Percentiles rank a stretch among this genome's conserved stretches.
phyloP scores from a whole-genome alignment of 2,113 vertebrate species.

The Nycticryphes semicollaris region DNA sequence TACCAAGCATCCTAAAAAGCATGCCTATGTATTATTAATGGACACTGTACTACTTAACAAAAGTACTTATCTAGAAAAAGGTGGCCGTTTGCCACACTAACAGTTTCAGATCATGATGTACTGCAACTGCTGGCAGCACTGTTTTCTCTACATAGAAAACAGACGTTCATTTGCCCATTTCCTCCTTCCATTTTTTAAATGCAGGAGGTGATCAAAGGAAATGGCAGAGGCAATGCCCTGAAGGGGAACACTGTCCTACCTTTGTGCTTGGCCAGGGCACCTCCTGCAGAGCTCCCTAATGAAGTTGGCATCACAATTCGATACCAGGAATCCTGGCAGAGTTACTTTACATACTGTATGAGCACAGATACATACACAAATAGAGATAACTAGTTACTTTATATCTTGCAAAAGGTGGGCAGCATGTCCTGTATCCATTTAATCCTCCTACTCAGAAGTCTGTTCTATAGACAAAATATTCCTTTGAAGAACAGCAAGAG shows the following conservation, averaged over 20 bases:
- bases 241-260: not conserved
- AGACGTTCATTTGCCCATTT: not conserved
- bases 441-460: not conserved
- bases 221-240: not conserved
- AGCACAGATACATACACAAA: not conserved
- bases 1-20: not conserved
- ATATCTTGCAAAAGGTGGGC: not conserved
- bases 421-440: not conserved
- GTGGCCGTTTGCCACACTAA: not conserved
- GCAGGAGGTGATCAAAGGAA: not conserved
- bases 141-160: not conserved
- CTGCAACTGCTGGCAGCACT: not conserved
- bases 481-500: not conserved
- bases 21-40: not conserved
- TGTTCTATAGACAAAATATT: not conserved
- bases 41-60: not conserved
- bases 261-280: not conserved
- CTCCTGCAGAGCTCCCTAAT: not conserved
- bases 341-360: not conserved
- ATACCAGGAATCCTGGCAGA: not conserved
- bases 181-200: not conserved
- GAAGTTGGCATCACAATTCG: fast-evolving
- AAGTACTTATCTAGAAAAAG: not conserved
- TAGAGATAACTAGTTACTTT: not conserved
- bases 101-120: not conserved